Base-by-base conservation (phyloP, 2,888 invertebrate genomes). In the Xylota sylvarum region DNA sequence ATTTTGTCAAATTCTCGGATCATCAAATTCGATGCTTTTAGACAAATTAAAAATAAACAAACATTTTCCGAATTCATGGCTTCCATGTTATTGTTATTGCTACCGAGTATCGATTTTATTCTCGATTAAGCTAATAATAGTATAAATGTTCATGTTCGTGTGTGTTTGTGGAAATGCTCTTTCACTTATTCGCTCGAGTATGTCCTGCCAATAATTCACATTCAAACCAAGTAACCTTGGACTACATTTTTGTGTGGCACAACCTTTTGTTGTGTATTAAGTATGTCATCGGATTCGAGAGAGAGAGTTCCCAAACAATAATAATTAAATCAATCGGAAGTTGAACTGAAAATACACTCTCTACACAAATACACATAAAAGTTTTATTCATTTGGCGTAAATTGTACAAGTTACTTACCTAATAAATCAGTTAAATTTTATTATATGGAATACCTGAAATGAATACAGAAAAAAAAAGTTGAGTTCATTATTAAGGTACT, bases 71-170 rank as follows among this genome's bases (percentile, higher is more conserved):
- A 50, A 69, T 40, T 65, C 48, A 74, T 73, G 69, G 43, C 58
- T 58, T 48, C 43, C 37, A 46, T 55, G 69, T 62, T 85, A 60
- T 70, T 70, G 46, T 74, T 80, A 58, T 76, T 65, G 76, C 50
- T 43, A 85, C 80, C 70, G 80, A 80, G 80, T 85, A 85, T 85
- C 70, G 80, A 80, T 85, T 85, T 70, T 70, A 52, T 70, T 70
- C 64, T 76, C 80, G 74, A 80, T 85, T 85, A 80, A 76, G 56
- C 80, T 84, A 65, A 84, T 80, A 79, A 79, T 58, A 58, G 74
- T 58, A 48, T 37, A 72, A 48, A 46, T 46, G 37, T 65, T 35
- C 70, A 12, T 58, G 14, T 37, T 30, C 40, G 14, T 62, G 52
- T 72, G 30, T 32, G 27, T 27, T 52, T 32, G 35, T 70, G 56